Base-by-base conservation (phyloP, 1,140 invertebrate genomes). In the Drosophila littoralis region DNA sequence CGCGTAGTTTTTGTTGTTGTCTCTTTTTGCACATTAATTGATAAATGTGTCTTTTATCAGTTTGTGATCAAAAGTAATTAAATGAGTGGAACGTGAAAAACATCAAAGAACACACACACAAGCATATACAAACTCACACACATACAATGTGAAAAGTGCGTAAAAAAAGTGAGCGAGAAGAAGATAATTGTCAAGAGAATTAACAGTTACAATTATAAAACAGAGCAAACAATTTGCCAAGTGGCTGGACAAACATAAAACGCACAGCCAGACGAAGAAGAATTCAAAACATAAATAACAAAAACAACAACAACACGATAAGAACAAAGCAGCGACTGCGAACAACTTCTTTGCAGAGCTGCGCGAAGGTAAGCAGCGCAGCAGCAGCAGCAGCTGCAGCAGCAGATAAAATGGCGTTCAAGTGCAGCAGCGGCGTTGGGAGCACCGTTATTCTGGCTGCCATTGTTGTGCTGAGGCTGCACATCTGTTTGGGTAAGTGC, bases 51-150 rank as follows among this genome's bases (percentile, higher is more conserved):
- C 54, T 35, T 46, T 79, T 81, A 85, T 85, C 81, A 71, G 85
- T 81, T 81, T 80, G 61, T 81, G 81, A 84, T 84, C 77, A 68
- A 71, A 50, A 85, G 81, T 85, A 85, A 85, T 85, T 78, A 77
- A 81, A 75, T 59, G 75, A 73, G 42, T 75, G 63, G 46, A 69
- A 81, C 67, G 43, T 68, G 67, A 58, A 22, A 55, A 42, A 77
- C 22, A 61, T 32, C n/a, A 45, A 61, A 45, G 35, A 57, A 59
- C 46, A 70, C 64, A 52, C 48, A 40, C 50, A 75, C 61, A 78
- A 4, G 69, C 61, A 70, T 59, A 42, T 59, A 42, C 63, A 28
- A 28, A 46, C 50, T 71, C 60, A 79, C 48, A 54, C 59, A 48
- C 51, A 64, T 50, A 73, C 7, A 68, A 82, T 83, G 77, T 83